Conservation (phyloP, 2,888 invertebrate genomes). For the Torymus texanus region DNA sequence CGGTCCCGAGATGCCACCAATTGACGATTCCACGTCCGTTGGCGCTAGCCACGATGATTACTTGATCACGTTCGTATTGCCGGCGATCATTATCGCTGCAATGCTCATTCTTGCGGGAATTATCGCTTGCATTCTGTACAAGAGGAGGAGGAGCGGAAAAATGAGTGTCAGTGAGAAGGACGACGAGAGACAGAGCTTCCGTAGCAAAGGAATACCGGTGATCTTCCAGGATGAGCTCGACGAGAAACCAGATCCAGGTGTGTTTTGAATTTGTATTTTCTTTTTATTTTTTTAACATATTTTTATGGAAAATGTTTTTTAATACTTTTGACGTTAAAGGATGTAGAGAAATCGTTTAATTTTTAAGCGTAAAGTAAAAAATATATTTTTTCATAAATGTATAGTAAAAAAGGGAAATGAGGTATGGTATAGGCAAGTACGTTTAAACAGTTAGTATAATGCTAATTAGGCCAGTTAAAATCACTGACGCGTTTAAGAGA, state of each 20-base stretch:
- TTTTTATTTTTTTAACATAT: no score
- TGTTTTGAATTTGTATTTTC: conserved; percentile 9
- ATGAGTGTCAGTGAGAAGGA: conserved; percentile 88
- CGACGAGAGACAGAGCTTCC: conserved; percentile 88
- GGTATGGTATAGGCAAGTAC: no score
- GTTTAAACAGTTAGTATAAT: no score
- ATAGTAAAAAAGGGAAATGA: no score
- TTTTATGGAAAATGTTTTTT: no score
- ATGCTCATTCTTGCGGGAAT: conserved; percentile 92
- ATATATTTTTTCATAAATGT: no score
- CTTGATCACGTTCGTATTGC: conserved; percentile 89
- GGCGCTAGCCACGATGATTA: conserved; percentile 80
- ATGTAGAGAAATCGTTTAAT: no score
- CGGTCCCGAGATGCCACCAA: conserved; percentile 63
- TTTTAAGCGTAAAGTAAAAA: no score
- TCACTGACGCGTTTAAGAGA: no score
- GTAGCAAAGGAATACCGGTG: conserved; percentile 92
- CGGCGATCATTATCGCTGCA: conserved; percentile 90
- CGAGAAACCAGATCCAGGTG: conserved; percentile 89
- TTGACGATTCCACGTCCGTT: conserved; percentile 72
- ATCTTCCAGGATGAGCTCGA: conserved; percentile 98
- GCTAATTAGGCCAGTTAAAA: no score
- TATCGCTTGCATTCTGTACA: conserved; percentile 91
- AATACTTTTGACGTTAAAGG: no score
- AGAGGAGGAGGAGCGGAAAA: conserved; percentile 89